phyloP scores from a whole-genome alignment of 2,113 vertebrate genomes.

The Mesembrinibis cayennensis region DNA sequence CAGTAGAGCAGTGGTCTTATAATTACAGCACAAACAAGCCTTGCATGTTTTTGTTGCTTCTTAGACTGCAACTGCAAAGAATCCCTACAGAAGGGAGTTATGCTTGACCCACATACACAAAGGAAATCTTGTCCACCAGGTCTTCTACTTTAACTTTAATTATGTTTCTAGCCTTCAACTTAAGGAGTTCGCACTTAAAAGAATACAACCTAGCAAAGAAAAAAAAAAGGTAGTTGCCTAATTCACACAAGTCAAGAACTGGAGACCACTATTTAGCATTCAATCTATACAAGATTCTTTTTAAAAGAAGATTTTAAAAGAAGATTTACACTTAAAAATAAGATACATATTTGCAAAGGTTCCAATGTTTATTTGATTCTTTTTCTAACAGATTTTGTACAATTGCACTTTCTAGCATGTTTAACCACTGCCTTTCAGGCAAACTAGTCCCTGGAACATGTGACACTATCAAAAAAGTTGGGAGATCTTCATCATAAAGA shows the following conservation, averaged over 20 bases:
- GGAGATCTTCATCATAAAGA: neutral
- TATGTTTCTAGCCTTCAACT: neutral
- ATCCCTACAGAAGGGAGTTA: neutral
- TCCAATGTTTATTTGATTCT: neutral
- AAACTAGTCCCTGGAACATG: neutral
- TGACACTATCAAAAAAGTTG: neutral
- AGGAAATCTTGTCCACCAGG: neutral
- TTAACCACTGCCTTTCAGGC: neutral
- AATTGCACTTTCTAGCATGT: neutral
- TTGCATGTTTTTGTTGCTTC: neutral
- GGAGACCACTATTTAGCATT: neutral
- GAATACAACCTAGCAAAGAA: neutral
- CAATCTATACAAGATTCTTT: neutral
- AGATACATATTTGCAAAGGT: neutral
- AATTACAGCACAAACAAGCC: neutral
- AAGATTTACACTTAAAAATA: neutral
- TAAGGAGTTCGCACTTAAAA: neutral
- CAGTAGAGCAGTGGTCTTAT: neutral
- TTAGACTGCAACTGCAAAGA: neutral
- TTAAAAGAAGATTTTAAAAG: rapidly evolving
- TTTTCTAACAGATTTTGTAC: neutral
- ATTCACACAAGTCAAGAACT: neutral
- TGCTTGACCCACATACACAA: neutral
- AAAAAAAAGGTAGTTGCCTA: neutral
- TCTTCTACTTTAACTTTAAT: neutral